Conservation (phyloP, 30 jellyfish, hydroid and myxozoan species). For the Aurelia sp. region DNA sequence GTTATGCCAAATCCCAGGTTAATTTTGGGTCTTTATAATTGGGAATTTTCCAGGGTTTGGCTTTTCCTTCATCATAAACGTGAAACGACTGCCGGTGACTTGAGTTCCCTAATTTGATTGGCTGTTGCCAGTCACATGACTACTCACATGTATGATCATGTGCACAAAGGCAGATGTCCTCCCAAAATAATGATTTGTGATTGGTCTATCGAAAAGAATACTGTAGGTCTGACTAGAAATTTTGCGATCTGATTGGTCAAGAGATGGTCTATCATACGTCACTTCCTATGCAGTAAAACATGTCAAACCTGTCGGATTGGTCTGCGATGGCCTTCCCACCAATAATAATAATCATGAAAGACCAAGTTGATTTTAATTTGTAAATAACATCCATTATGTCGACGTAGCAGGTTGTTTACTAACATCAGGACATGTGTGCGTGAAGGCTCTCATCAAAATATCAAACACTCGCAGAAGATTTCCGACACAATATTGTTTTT, state of each 20-base stretch:
- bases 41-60: slow-evolving; percentile 66
- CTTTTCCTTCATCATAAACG: neutral
- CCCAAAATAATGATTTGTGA: neutral
- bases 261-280: slow-evolving; percentile 67
- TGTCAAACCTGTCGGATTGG: slow-evolving; percentile 79
- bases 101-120: neutral
- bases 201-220: slow-evolving; percentile 30
- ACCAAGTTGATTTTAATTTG: neutral
- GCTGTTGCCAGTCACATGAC: neutral
- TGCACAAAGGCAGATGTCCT: slow-evolving; percentile 18
- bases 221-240: slow-evolving; percentile 11
- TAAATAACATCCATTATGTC: neutral
- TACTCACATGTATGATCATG: neutral
- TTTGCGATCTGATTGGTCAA: slow-evolving; percentile 47
- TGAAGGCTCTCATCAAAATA: neutral
- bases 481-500: neutral
- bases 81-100: neutral
- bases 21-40: neutral
- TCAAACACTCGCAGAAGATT: too few relatives aligned
- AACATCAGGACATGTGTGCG: neutral
- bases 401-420: neutral
- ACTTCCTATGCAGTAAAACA: slow-evolving; percentile 79
- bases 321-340: slow-evolving; percentile 65
- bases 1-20: too few relatives aligned
- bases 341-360: neutral